A percentile compares a stretch with the other conserved stretches of the same genome.
These are phyloP conservation scores for Globicephala melas DNA, from an alignment of 2,113 vertebrate species.

Conservation along the genomic window DNA sequence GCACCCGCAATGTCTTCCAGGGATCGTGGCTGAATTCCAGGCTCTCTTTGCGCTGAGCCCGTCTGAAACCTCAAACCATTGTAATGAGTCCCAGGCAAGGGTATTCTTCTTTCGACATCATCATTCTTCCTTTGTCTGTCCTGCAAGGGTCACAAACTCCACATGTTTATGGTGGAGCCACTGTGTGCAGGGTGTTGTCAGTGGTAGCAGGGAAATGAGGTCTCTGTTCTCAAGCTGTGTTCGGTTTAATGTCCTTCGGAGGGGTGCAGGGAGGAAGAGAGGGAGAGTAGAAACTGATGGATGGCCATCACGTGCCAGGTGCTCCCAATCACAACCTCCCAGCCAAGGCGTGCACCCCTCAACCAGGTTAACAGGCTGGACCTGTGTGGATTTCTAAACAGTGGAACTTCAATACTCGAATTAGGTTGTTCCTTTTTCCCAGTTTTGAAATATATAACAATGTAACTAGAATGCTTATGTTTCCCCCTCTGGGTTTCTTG, in stretches of 20 bases:
- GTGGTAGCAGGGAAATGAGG: background rate
- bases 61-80: background rate
- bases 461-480: background rate
- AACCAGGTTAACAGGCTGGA: background rate
- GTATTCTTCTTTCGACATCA: background rate
- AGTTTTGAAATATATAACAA: background rate
- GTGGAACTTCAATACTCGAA: background rate
- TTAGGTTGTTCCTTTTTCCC: background rate
- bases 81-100: no score
- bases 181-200: background rate
- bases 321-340: no score
- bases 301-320: rapidly evolving
- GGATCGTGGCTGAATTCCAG: background rate
- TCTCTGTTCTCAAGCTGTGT: background rate
- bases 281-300: background rate
- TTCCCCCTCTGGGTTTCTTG: background rate
- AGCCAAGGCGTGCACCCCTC: no score
- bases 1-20: background rate
- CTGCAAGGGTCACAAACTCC: rapidly evolving
- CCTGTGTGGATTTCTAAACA: background rate
- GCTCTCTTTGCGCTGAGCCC: background rate
- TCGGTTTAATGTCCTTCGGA: background rate
- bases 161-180: no score
- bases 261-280: no score
- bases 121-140: background rate